phyloP scores from a whole-genome alignment of 2,888 invertebrate species.

The Pollenia labialis region DNA sequence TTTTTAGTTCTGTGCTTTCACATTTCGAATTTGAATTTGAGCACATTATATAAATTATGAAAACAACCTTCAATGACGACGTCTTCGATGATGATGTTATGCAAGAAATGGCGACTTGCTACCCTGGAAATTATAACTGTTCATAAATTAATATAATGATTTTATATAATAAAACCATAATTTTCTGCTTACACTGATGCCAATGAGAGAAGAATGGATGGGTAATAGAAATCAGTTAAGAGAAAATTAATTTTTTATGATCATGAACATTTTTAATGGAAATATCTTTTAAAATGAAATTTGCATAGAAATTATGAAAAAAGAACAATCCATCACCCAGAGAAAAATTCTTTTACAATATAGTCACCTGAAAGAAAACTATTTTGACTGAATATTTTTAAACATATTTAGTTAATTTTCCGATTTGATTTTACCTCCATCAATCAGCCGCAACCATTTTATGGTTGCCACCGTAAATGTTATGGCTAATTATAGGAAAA shows the following conservation, averaged over 20 bases:
- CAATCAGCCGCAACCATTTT: too few relatives aligned
- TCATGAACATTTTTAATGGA: neutral
- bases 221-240: neutral
- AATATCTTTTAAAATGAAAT: neutral
- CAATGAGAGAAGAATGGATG: neutral
- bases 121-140: conserved; percentile 57
- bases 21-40: conserved; percentile 20
- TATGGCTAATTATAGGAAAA: too few relatives aligned
- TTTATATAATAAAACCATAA: conserved; percentile 51
- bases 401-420: too few relatives aligned
- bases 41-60: conserved; percentile 36
- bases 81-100: neutral
- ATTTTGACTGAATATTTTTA: too few relatives aligned
- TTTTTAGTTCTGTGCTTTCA: conserved; percentile 1
- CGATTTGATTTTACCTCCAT: too few relatives aligned
- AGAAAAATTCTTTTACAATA: neutral
- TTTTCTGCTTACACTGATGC: conserved; percentile 21
- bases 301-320: neutral
- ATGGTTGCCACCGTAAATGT: too few relatives aligned
- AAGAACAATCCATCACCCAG: too few relatives aligned
- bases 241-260: conserved; percentile 14
- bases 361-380: too few relatives aligned
- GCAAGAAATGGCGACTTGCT: neutral
- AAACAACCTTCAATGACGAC: conserved; percentile 39
- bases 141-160: conserved; percentile 46